A percentile compares a stretch with the other conserved stretches of the same genome.
Conservation (phyloP, 2,113 vertebrate genomes). For the Conger conger region DNA sequence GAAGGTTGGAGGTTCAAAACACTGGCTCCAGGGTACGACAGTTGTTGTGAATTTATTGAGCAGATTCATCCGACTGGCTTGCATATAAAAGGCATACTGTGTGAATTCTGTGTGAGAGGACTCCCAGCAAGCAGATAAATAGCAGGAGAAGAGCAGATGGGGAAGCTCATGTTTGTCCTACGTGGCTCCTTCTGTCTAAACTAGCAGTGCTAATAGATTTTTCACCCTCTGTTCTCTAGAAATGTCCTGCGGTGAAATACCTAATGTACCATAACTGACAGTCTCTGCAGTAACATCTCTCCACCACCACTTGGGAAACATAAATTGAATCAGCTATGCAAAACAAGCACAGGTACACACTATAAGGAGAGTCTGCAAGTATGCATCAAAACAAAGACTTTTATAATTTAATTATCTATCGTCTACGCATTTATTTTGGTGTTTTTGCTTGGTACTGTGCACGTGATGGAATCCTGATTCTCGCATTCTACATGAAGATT, state of each 20-base stretch:
- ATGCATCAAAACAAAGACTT: no score
- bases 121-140: background rate
- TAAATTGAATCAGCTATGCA: constrained; percentile 34
- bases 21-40: background rate
- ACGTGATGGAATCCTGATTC: background rate
- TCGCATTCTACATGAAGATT: background rate
- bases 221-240: constrained; percentile 37
- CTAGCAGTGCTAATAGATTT: constrained; percentile 49
- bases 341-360: background rate
- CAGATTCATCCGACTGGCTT: background rate
- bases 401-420: no score
- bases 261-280: constrained; percentile 46
- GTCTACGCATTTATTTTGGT: no score
- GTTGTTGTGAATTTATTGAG: background rate
- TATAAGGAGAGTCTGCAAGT: background rate
- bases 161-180: constrained; percentile 26
- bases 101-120: background rate
- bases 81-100: background rate
- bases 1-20: background rate
- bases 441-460: background rate
- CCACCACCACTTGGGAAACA: constrained; percentile 18
- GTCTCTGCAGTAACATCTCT: constrained; percentile 29
- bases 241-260: constrained; percentile 37
- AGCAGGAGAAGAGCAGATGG: background rate
- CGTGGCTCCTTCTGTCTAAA: constrained; percentile 42